Conservation (phyloP, 2,797 vertebrate species). For the Brachymystax lenok region DNA sequence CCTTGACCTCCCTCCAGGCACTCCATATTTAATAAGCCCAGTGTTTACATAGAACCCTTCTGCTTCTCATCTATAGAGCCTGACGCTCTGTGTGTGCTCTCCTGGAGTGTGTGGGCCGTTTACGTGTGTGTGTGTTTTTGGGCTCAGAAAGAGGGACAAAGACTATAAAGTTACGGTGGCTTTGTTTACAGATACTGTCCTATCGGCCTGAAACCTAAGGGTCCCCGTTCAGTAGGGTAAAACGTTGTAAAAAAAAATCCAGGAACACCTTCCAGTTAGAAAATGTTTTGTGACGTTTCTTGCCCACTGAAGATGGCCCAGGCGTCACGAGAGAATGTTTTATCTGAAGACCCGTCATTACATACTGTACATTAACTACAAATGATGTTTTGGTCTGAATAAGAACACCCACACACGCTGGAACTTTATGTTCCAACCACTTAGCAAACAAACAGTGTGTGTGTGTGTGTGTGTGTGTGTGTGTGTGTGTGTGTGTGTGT, state of each 20-base stretch:
- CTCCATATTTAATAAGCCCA: conserved; percentile 48
- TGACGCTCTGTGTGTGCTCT: background rate
- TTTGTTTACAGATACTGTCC: conserved; percentile 34
- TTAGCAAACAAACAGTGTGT: too few relatives aligned
- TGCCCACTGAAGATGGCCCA: background rate
- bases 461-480: too few relatives aligned
- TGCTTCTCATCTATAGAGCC: conserved; percentile 42
- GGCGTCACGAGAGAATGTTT: background rate
- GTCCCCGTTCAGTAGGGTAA: background rate
- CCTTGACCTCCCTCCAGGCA: conserved; percentile 48
- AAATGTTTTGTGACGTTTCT: background rate
- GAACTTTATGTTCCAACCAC: background rate
- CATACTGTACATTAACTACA: background rate
- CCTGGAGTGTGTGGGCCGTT: background rate
- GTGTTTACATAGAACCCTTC: conserved; percentile 58
- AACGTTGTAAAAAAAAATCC: background rate
- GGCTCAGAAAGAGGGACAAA: conserved; percentile 29
- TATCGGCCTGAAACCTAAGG: background rate
- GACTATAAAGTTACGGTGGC: conserved; percentile 34
- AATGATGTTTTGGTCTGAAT: background rate
- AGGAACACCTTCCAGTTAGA: too few relatives aligned
- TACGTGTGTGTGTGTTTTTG: background rate
- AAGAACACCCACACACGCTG: too few relatives aligned
- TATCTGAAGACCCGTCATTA: background rate
- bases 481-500: background rate